Percentiles rank a stretch among this genome's conserved stretches.
Evolutionary conservation across 2,888 invertebrate genomes (phyloP).

Genomic region (Poecilobothrus nobilitatus): DNA sequence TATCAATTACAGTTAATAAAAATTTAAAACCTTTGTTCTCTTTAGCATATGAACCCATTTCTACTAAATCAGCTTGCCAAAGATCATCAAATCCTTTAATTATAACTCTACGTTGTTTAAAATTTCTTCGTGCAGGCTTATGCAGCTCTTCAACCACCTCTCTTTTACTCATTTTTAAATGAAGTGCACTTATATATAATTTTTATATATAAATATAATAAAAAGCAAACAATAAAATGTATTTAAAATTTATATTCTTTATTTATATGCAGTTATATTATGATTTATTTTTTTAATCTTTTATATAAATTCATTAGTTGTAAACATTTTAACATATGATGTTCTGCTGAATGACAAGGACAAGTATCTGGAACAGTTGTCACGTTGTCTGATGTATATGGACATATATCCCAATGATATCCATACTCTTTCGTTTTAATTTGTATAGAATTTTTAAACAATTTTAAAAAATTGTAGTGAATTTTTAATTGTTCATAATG

Average conservation of each 20-base stretch:
- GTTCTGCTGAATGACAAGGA: no score
- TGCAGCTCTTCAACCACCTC: constrained; percentile 19
- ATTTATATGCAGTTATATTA: no score
- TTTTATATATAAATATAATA: no score
- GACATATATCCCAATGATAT: background rate
- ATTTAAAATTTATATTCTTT: no score
- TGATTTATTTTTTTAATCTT: background rate
- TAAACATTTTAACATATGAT: background rate
- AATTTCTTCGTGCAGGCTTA: constrained; percentile 20
- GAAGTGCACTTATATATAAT: background rate
- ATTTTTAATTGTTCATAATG: no score
- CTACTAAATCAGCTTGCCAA: constrained; percentile 27
- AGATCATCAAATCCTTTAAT: constrained; percentile 22
- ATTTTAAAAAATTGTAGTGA: background rate
- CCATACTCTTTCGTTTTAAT: background rate
- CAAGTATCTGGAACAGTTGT: no score
- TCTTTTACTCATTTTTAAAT: background rate
- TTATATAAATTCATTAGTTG: background rate
- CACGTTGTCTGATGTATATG: background rate
- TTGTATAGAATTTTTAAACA: background rate
- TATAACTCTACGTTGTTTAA: constrained; percentile 18
- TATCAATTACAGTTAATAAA: constrained; percentile 38
- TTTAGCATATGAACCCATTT: constrained; percentile 30
- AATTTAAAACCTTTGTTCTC: constrained; percentile 33
- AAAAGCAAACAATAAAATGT: no score